Percentiles rank a stretch among this genome's conserved stretches.
These are phyloP conservation scores for Quiscalus mexicanus DNA, from an alignment of 2,113 vertebrate species.

Conservation along the genomic window DNA sequence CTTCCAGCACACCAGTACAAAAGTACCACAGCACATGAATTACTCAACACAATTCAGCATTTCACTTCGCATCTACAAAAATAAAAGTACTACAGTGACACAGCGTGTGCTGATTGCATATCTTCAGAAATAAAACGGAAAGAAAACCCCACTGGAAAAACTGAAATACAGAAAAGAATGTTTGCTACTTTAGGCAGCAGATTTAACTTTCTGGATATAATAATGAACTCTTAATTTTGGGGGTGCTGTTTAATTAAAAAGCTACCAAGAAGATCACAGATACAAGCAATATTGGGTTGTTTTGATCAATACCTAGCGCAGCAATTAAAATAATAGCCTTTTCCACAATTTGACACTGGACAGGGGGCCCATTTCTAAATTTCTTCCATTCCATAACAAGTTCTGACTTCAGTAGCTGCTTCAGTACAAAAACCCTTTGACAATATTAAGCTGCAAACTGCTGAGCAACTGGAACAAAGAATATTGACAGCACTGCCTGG, in stretches of 20 bases:
- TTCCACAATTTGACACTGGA: background rate
- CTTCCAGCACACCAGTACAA: background rate
- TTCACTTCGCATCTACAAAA: background rate
- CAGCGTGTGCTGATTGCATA: background rate
- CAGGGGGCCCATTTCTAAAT: background rate
- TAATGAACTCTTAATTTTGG: background rate
- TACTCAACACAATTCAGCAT: background rate
- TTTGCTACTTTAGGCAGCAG: background rate
- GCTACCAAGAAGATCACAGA: background rate
- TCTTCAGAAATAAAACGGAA: background rate
- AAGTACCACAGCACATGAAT: background rate
- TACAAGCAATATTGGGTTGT: background rate
- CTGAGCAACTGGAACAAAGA: slow-evolving; percentile 55
- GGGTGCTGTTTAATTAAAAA: background rate
- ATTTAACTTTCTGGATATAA: background rate
- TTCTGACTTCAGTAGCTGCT: background rate
- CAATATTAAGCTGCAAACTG: slow-evolving; percentile 32
- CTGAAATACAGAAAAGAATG: background rate
- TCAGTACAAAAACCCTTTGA: background rate
- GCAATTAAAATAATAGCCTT: background rate
- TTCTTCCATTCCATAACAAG: background rate
- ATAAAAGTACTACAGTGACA: background rate
- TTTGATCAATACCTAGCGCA: background rate
- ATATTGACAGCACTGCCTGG: slow-evolving; percentile 31
- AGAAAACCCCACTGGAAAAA: background rate